phyloP scores from a whole-genome alignment of 2,113 vertebrate species.

The Gallinago undulata region DNA sequence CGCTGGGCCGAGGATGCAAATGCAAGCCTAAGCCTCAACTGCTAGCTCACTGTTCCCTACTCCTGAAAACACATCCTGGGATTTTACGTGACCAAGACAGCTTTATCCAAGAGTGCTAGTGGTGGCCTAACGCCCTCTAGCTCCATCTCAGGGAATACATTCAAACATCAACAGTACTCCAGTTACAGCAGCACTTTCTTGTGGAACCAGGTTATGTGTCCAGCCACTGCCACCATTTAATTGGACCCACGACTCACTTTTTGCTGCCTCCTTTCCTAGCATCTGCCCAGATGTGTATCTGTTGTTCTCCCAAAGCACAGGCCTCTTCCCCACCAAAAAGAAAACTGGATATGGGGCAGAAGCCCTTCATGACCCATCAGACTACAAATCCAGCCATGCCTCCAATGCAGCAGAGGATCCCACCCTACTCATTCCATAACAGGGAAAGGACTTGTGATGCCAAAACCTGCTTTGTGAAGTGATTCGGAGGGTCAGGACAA shows the following conservation, averaged over 20 bases:
- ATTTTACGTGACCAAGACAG: background rate
- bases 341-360: background rate
- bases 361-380: background rate
- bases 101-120: background rate
- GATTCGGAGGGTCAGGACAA: background rate
- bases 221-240: background rate
- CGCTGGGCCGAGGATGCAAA: accelerated
- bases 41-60: background rate
- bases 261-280: background rate
- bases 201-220: background rate
- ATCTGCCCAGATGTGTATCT: background rate
- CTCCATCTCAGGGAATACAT: background rate
- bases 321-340: background rate
- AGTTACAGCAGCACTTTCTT: background rate
- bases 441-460: background rate
- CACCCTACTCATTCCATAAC: background rate
- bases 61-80: background rate
- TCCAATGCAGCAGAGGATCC: background rate
- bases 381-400: background rate
- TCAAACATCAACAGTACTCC: background rate
- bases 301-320: background rate
- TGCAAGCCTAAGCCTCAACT: accelerated
- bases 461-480: background rate
- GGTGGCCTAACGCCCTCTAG: conserved; percentile 33
- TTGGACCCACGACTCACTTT: background rate